A percentile compares a stretch with the other conserved stretches of the same genome.
These are phyloP conservation scores for Dicycla oo DNA, from an alignment of 2,888 invertebrate species.

Conservation along the genomic window DNA sequence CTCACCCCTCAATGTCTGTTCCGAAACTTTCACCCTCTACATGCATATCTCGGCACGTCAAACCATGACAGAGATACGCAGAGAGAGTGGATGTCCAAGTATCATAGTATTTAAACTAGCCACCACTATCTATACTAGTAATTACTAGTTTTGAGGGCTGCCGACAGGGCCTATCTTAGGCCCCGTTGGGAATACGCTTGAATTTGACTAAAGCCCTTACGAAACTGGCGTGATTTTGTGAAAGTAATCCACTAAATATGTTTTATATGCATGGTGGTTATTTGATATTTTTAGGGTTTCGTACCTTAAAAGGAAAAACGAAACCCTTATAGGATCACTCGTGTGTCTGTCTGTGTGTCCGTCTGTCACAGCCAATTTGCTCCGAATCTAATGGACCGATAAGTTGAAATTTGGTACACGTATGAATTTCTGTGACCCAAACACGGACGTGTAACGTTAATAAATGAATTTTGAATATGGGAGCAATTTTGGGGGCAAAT, in stretches of 20 bases:
- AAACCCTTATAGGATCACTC: no score
- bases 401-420: no score
- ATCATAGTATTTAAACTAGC: constrained; percentile 55
- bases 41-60: constrained; percentile 65
- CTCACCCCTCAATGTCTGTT: constrained; percentile 47
- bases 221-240: background rate
- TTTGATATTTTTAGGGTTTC: no score
- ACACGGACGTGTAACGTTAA: no score
- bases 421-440: no score
- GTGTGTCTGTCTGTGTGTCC: no score
- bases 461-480: no score
- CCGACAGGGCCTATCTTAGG: constrained; percentile 45
- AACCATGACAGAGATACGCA: constrained; percentile 62
- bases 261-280: no score
- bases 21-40: constrained; percentile 63
- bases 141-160: constrained; percentile 55
- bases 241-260: background rate
- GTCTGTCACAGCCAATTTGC: no score
- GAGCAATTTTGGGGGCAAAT: no score
- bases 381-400: no score
- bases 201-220: background rate
- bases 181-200: background rate
- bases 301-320: no score
- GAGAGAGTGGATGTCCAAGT: constrained; percentile 63
- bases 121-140: constrained; percentile 52